Evolutionary conservation across 2,113 vertebrate species (phyloP).

Genomic region (Cyanoramphus novaezelandiae): DNA sequence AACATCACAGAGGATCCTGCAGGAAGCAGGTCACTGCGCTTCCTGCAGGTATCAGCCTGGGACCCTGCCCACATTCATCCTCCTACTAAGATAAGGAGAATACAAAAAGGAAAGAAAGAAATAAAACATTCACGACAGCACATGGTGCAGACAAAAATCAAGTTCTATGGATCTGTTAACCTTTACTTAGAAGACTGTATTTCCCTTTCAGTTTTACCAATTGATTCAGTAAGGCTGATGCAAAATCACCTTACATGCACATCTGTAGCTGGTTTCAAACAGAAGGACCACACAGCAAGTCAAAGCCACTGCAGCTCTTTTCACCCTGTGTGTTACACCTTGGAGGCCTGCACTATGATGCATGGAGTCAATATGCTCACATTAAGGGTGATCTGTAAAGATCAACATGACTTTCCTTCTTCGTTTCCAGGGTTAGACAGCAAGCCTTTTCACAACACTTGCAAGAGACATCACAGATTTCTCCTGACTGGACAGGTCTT

Average conservation of each 20-base stretch:
- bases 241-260: accelerated
- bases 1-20: neutral
- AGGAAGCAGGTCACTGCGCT: neutral
- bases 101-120: too few species aligned
- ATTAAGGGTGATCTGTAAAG: neutral
- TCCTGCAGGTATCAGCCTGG: neutral
- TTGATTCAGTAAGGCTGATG: accelerated
- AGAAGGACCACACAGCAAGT: neutral
- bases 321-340: accelerated
- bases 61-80: neutral
- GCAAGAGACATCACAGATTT: too few species aligned
- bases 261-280: accelerated
- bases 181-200: accelerated
- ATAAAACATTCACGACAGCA: accelerated
- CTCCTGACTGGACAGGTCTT: neutral
- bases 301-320: neutral
- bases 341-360: neutral
- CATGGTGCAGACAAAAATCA: neutral
- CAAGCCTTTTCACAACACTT: neutral
- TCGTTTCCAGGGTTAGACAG: neutral
- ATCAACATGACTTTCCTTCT: accelerated
- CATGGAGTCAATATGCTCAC: neutral
- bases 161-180: neutral
- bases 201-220: neutral
- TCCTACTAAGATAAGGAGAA: neutral